These are phyloP conservation scores for Panurus biarmicus DNA, from an alignment of 2,113 vertebrate genomes.

Conservation along the genomic window DNA sequence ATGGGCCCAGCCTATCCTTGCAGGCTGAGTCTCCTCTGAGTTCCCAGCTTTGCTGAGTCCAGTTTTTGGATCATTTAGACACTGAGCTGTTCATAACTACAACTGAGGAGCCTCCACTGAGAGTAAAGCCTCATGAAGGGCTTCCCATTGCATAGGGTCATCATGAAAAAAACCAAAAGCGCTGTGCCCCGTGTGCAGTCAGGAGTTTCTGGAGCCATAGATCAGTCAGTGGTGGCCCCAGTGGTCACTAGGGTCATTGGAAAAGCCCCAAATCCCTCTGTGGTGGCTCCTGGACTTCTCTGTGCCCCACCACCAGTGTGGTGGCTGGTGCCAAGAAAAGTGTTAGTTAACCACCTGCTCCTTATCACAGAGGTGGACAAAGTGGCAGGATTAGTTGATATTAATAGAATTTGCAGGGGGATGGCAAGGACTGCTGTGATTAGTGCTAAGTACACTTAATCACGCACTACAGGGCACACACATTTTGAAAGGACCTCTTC, in stretches of 20 bases:
- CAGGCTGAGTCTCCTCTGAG: background rate
- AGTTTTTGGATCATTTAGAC: background rate
- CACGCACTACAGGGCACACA: background rate
- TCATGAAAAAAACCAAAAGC: background rate
- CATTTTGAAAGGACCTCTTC: background rate
- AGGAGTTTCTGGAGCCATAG: background rate
- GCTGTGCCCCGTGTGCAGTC: background rate
- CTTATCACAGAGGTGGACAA: background rate
- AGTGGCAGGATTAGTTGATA: background rate
- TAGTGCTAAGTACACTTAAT: slow-evolving; percentile 27
- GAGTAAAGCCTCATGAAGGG: background rate
- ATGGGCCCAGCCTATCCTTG: background rate
- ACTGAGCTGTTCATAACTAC: background rate
- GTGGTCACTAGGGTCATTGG: background rate
- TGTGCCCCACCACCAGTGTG: no score
- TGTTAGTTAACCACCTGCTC: background rate
- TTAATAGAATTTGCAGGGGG: background rate
- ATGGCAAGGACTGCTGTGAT: background rate
- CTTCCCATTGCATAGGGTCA: background rate
- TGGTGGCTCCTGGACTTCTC: background rate
- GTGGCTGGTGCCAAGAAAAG: background rate
- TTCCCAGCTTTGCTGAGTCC: background rate
- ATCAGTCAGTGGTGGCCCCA: background rate
- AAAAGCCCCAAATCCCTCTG: background rate
- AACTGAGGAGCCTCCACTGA: background rate